phyloP scores from a whole-genome alignment of 2,113 vertebrate species.

The Ailuropoda melanoleuca region DNA sequence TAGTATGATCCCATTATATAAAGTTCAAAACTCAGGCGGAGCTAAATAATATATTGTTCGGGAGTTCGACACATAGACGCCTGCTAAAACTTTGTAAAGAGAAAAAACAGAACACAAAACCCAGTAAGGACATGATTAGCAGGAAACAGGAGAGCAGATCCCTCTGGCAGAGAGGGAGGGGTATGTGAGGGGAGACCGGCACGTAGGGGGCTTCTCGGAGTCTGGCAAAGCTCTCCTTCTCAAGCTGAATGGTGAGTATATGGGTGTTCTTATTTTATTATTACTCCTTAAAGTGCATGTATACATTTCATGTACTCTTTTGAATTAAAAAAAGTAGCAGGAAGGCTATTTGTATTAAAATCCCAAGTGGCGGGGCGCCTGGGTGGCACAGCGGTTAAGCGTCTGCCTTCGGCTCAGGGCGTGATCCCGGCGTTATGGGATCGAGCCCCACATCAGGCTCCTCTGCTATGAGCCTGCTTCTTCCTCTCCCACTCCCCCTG shows the following conservation, averaged over 20 bases:
- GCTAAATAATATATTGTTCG: neutral
- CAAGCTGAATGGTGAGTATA: neutral
- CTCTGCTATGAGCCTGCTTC: no score
- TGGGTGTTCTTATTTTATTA: conserved; percentile 22
- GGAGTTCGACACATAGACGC: neutral
- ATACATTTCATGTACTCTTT: conserved; percentile 48
- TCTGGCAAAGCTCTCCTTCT: neutral
- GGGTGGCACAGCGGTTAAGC: no score
- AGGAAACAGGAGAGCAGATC: no score
- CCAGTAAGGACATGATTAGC: neutral
- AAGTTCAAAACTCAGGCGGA: conserved; percentile 32
- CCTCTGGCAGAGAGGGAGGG: neutral
- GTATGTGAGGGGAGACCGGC: accelerated
- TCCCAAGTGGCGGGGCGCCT: conserved; percentile 67
- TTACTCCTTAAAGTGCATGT: conserved; percentile 45
- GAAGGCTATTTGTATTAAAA: conserved; percentile 43
- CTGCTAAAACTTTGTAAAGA: neutral
- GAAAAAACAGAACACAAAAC: neutral
- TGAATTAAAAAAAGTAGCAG: conserved; percentile 50
- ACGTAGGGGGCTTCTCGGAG: neutral
- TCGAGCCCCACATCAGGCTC: no score
- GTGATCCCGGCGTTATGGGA: no score
- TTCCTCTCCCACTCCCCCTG: no score
- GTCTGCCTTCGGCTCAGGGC: no score
- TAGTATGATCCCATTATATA: neutral